These are phyloP conservation scores for Octodonta nipae DNA, from an alignment of 2,888 invertebrate species.

Conservation along the genomic window DNA sequence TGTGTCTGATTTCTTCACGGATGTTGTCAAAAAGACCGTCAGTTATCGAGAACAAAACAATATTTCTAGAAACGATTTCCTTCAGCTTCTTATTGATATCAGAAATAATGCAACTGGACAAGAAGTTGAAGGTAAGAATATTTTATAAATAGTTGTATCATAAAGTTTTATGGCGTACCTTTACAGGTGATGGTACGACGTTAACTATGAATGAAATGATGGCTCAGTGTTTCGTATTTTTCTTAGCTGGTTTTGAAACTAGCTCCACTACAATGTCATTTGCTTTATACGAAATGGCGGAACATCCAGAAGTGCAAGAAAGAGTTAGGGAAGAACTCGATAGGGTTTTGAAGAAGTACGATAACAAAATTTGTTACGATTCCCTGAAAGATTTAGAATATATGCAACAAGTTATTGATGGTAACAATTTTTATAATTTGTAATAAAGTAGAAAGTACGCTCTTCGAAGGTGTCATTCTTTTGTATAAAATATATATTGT, in stretches of 20 bases:
- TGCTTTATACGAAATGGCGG: constrained; percentile 13
- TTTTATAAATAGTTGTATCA: too few relatives aligned
- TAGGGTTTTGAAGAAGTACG: constrained; percentile 12
- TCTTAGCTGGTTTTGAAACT: constrained; percentile 19
- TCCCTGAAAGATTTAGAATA: constrained; percentile 18
- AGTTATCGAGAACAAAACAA: constrained; percentile 34
- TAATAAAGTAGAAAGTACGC: too few relatives aligned
- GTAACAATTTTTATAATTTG: too few relatives aligned
- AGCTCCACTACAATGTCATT: constrained; percentile 19
- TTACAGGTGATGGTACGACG: constrained; percentile 10
- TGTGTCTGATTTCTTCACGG: constrained; percentile 33
- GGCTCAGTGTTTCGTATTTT: constrained; percentile 18
- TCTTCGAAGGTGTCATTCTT: too few relatives aligned
- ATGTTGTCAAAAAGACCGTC: constrained; percentile 32
- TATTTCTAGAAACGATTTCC: constrained; percentile 37
- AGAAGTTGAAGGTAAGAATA: neutral
- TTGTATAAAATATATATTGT: too few relatives aligned
- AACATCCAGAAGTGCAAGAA: constrained; percentile 13
- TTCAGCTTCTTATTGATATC: constrained; percentile 35
- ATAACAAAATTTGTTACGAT: constrained; percentile 16
- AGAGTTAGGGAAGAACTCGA: constrained; percentile 15
- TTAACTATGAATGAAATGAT: constrained; percentile 12
- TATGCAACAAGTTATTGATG: constrained; percentile 16
- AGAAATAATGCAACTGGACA: neutral
- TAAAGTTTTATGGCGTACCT: too few relatives aligned